A percentile compares a stretch with the other conserved stretches of the same genome.
These are phyloP conservation scores for Rallus limicola DNA, from an alignment of 2,113 vertebrate species.

Conservation along the genomic window DNA sequence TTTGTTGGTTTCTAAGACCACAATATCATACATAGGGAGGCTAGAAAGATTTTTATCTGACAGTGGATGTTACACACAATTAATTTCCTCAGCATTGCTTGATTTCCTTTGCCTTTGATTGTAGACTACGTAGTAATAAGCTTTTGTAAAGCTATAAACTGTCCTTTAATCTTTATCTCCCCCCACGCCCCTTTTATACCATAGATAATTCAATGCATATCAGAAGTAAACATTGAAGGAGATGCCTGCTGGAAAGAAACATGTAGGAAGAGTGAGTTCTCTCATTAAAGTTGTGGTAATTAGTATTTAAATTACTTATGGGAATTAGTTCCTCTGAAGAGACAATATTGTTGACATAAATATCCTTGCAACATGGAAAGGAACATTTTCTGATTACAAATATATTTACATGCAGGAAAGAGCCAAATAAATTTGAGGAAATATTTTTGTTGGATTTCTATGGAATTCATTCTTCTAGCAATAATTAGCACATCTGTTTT, in stretches of 20 bases:
- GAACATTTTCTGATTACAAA: background rate
- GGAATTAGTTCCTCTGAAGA: conserved; percentile 2
- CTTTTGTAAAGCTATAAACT: background rate
- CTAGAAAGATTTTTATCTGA: background rate
- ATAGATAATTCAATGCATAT: background rate
- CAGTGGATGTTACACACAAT: background rate
- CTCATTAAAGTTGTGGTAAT: background rate
- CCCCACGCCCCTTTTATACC: fast-evolving
- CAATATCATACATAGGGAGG: background rate
- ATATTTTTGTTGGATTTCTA: background rate
- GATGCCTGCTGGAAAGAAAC: background rate
- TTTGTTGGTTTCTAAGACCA: background rate
- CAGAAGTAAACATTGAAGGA: background rate
- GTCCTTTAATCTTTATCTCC: background rate
- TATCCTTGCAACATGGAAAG: background rate
- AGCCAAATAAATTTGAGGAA: background rate
- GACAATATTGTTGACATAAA: background rate
- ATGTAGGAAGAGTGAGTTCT: background rate
- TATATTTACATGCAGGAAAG: background rate
- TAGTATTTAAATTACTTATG: conserved; percentile 28
- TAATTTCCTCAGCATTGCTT: background rate
- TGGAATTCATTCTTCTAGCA: background rate
- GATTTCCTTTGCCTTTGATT: background rate
- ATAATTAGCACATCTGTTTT: background rate
- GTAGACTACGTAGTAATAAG: background rate